Percentiles rank a stretch among this genome's conserved stretches.
phyloP scores from a whole-genome alignment of 2,113 vertebrate genomes.

The Ginglymostoma cirratum region DNA sequence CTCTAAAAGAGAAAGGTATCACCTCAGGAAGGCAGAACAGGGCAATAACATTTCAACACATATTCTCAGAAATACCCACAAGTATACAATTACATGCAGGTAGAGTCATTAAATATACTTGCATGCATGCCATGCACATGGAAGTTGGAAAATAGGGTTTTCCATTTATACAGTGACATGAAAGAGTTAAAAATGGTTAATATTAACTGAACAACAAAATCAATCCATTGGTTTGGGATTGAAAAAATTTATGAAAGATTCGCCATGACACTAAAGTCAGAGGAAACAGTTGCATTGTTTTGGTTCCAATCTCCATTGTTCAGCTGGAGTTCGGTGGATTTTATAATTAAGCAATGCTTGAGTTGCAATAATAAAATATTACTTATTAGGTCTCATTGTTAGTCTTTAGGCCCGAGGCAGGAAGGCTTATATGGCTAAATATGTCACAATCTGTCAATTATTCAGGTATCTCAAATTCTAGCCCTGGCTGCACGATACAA shows the following conservation, averaged over 20 bases:
- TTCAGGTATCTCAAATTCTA: neutral
- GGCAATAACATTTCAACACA: neutral
- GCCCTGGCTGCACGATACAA: neutral
- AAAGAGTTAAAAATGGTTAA: neutral
- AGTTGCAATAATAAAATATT: constrained; percentile 8
- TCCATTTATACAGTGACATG: neutral
- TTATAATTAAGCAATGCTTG: constrained; percentile 19
- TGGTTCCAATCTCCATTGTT: neutral
- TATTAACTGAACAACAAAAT: neutral
- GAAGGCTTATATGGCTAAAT: neutral
- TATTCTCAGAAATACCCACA: neutral
- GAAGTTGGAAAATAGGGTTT: neutral
- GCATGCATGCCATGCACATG: too few relatives aligned
- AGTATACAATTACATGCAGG: neutral
- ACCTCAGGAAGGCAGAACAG: neutral
- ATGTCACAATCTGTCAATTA: constrained; percentile 7
- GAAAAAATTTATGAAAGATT: neutral
- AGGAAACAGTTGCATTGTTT: neutral
- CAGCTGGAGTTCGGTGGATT: constrained; percentile 2
- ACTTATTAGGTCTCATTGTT: neutral
- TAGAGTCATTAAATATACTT: neutral
- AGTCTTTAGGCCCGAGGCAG: neutral
- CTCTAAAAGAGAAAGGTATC: neutral
- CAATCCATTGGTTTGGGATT: neutral
- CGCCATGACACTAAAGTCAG: neutral